Conservation (phyloP, 37 sponge, comb jelly and placozoan species). For the Halisarca cf. caerulea region DNA sequence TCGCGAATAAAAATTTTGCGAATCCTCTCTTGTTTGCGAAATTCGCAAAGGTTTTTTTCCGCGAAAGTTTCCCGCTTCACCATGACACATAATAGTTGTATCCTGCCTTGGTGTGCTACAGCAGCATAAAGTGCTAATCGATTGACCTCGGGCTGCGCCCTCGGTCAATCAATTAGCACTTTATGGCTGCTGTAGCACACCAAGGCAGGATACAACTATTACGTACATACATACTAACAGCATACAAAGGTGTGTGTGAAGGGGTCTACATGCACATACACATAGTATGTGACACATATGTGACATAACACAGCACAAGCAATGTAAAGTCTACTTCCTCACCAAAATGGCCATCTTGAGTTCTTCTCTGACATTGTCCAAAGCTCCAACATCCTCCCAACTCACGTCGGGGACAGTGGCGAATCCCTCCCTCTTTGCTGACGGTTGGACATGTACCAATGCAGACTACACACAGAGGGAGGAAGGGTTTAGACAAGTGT, state of each 20-base stretch:
- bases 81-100: no score
- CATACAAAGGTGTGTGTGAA: not conserved
- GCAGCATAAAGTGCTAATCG: no score
- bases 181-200: no score
- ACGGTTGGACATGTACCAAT: conserved; percentile 75
- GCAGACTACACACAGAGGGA: conserved; percentile 63
- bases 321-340: not conserved
- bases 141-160: no score
- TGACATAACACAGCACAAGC: not conserved
- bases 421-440: conserved; percentile 95
- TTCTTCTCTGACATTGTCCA: conserved; percentile 81
- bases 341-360: conserved; percentile 91
- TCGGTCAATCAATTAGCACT: no score
- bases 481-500: not conserved
- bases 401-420: conserved; percentile 94
- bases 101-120: no score
- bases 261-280: not conserved
- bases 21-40: no score
- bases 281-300: not conserved
- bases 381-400: conserved; percentile 97
- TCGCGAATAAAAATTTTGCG: no score
- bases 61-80: no score
- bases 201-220: no score
- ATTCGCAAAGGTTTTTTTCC: no score
- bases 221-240: not conserved